Evolutionary conservation across 2,113 vertebrate genomes (phyloP), one percentile per base, ranked within the genome.

Genomic region (Corvus hawaiiensis): DNA sequence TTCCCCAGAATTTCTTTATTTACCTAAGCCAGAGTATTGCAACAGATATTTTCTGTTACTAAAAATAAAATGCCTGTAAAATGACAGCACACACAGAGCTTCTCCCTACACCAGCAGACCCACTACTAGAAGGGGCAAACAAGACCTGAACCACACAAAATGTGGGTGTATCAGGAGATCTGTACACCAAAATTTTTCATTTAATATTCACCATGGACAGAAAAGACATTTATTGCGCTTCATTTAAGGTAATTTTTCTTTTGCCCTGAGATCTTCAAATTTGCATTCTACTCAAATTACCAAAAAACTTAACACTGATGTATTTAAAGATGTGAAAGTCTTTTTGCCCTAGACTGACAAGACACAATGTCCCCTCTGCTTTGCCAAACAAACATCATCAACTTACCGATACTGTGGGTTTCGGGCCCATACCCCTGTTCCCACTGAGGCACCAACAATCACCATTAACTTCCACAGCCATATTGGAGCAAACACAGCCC

Each of bases 381-480:
- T 35, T 16, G 64, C 54, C 69, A 44, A 58, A 81, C 5, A 44
- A 81, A 19, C 16, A 35, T 1, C 46, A 16, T 4, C 66, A 64
- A 28, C 97, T 97, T 98, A 99, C 99, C 99, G 99, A 97, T 99
- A 99, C 90, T 99, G 99, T 3, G 99, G 99, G 97, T 99, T 99
- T 69, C 99, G 98, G 23, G 99, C 99, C 99, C 99, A 99, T 24
- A 99, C 99, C 52, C 99, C 99, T 1, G 99, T 99, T 95, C 99
- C 99, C 93, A 99, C 98, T 0, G 99, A 99, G 35, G 99, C 99
- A 48, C 99, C 99, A 23, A 99, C 98, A 85, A 99, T 99, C 84
- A 99, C 99, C 98, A 99, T 97, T 51, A 99, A 96, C 96, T 99
- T 99, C 99, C 99, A 99, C 8, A 99, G 98, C 99, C 99, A 99